Conservation (phyloP, 1,140 invertebrate species). For the Drosophila hydei region DNA sequence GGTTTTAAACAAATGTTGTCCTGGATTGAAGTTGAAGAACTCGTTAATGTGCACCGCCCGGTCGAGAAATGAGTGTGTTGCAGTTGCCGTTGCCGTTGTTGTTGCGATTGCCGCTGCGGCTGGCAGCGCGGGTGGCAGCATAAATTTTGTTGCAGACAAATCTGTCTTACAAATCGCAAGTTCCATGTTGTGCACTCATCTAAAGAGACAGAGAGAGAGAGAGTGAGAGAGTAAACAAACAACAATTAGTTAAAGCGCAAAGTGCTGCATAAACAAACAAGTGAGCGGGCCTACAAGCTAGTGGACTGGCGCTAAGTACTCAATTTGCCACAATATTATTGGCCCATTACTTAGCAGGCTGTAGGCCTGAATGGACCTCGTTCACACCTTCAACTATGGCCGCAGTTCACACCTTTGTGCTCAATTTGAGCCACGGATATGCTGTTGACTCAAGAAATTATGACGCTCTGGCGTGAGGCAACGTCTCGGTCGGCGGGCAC, state of each 20-base stretch:
- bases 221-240: constrained; percentile 21
- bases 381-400: constrained; percentile 63
- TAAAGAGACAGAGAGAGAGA: constrained; percentile 7
- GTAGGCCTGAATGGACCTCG: constrained; percentile 31
- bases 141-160: constrained; percentile 79
- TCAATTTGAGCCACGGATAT: constrained; percentile 47
- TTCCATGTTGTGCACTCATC: constrained; percentile 82
- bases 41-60: constrained; percentile 60
- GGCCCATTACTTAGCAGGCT: constrained; percentile 51
- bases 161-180: constrained; percentile 82
- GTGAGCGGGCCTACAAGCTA: constrained; percentile 7
- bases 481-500: not conserved
- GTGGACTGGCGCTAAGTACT: constrained; percentile 31
- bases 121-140: constrained; percentile 72
- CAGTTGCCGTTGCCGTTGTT: constrained; percentile 48
- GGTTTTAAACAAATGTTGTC: constrained; percentile 61
- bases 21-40: constrained; percentile 63
- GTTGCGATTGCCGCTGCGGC: constrained; percentile 53
- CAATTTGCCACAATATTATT: constrained; percentile 37
- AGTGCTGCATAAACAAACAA: constrained; percentile 36
- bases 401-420: constrained; percentile 61
- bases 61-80: constrained; percentile 56
- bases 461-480: constrained; percentile 58
- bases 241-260: constrained; percentile 20
- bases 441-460: constrained; percentile 65